phyloP scores from a whole-genome alignment of 2,888 invertebrate genomes.

The Drosophila paranaensis region DNA sequence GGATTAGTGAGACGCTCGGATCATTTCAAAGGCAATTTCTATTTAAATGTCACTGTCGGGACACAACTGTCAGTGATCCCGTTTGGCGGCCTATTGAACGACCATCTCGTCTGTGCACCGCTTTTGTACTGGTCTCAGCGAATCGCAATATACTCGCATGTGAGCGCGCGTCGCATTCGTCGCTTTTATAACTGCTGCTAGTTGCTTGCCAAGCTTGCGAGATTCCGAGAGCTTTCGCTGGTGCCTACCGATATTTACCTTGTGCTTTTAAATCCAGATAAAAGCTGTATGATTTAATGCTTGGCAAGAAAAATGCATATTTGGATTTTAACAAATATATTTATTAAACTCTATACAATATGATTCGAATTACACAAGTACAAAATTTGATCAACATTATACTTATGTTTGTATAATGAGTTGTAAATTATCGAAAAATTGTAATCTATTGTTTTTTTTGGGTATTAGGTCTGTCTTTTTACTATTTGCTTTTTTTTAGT shows the following conservation, averaged over 20 bases:
- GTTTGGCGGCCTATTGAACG: constrained; percentile 58
- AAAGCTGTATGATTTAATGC: constrained; percentile 4
- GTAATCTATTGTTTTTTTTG: constrained; percentile 18
- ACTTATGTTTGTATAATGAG: constrained; percentile 25
- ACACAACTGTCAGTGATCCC: constrained; percentile 42
- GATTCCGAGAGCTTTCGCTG: constrained; percentile 39
- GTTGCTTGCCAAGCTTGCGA: constrained; percentile 50
- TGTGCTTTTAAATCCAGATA: constrained; percentile 16
- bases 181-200: constrained; percentile 24
- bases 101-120: constrained; percentile 46
- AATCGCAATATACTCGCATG: constrained; percentile 21
- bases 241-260: constrained; percentile 4
- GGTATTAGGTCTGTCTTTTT: constrained; percentile 13
- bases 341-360: constrained; percentile 62
- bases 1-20: constrained; percentile 22
- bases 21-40: constrained; percentile 50
- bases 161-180: constrained; percentile 7
- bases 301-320: background rate
- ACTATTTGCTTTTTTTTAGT: background rate
- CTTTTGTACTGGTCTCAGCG: constrained; percentile 63
- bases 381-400: constrained; percentile 46
- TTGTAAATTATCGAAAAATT: constrained; percentile 36
- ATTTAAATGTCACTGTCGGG: constrained; percentile 8
- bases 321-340: constrained; percentile 17
- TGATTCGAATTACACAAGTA: constrained; percentile 54